Percentiles rank a stretch among this genome's conserved stretches.
Evolutionary conservation across 2,797 vertebrate genomes (phyloP).

Genomic region (Eleutherodactylus coqui): DNA sequence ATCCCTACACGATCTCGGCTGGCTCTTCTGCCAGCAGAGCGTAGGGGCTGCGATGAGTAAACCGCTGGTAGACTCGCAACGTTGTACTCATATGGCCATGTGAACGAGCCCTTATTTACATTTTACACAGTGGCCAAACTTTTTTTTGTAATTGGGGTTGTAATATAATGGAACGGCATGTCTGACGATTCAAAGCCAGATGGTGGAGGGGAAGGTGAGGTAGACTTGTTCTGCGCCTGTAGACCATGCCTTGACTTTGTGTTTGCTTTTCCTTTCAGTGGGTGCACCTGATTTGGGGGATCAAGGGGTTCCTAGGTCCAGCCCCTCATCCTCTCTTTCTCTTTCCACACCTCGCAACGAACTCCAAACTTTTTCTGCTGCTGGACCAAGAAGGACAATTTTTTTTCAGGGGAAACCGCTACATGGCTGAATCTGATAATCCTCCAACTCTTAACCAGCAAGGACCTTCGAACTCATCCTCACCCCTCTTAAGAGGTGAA

Average conservation of each 20-base stretch:
- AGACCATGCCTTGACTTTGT: not conserved
- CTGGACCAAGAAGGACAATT: constrained; percentile 59
- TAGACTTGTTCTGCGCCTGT: not conserved
- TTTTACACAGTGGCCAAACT: too few relatives aligned
- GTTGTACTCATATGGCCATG: too few relatives aligned
- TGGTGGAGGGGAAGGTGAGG: not conserved
- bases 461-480: constrained; percentile 40
- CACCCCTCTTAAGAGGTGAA: constrained; percentile 5
- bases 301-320: constrained; percentile 47
- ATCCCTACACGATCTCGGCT: too few relatives aligned
- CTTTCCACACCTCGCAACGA: constrained; percentile 35
- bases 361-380: constrained; percentile 51
- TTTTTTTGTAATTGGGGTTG: too few relatives aligned
- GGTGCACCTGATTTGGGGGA: constrained; percentile 54
- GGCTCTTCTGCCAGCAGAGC: too few relatives aligned
- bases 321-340: constrained; percentile 23
- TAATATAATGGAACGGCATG: not conserved
- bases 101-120: too few relatives aligned
- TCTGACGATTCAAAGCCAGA: constrained; percentile 44
- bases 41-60: too few relatives aligned
- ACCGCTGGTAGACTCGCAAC: too few relatives aligned
- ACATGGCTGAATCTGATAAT: constrained; percentile 40
- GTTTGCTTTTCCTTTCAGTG: constrained; percentile 36
- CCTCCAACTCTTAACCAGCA: constrained; percentile 54
- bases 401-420: constrained; percentile 50